A percentile compares a stretch with the other conserved stretches of the same genome.
phyloP scores from a whole-genome alignment of 2,797 vertebrate genomes.

The Limnodromus scolopaceus region DNA sequence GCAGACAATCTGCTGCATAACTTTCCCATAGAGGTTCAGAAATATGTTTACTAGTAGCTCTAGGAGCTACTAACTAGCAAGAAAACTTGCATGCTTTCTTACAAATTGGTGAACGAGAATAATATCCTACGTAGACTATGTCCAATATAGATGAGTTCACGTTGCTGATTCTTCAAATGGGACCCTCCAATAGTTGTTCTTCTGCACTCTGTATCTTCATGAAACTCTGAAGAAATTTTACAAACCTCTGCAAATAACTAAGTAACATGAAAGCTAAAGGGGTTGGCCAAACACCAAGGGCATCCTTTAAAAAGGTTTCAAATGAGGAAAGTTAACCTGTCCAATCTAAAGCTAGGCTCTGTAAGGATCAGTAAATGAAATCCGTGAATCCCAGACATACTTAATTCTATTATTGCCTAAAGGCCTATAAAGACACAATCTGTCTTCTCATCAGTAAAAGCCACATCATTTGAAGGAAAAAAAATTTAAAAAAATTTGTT shows the following conservation, averaged over 20 bases:
- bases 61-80: too few species aligned
- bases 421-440: neutral
- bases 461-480: neutral
- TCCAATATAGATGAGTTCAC: neutral
- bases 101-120: neutral
- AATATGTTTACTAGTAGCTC: neutral
- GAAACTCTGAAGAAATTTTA: neutral
- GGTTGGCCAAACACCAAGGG: accelerated
- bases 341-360: neutral
- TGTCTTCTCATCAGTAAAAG: neutral
- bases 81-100: neutral
- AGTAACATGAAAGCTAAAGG: neutral
- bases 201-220: neutral
- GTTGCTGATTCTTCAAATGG: neutral
- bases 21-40: neutral
- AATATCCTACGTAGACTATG: neutral
- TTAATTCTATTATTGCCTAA: neutral
- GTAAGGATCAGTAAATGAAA: neutral
- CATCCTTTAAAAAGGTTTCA: neutral
- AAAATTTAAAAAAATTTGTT: neutral
- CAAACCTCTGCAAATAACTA: neutral
- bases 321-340: neutral
- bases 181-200: neutral
- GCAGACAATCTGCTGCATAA: neutral
- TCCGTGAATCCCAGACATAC: neutral